phyloP scores from a whole-genome alignment of 2,797 vertebrate genomes.

The Harpagifer antarcticus region DNA sequence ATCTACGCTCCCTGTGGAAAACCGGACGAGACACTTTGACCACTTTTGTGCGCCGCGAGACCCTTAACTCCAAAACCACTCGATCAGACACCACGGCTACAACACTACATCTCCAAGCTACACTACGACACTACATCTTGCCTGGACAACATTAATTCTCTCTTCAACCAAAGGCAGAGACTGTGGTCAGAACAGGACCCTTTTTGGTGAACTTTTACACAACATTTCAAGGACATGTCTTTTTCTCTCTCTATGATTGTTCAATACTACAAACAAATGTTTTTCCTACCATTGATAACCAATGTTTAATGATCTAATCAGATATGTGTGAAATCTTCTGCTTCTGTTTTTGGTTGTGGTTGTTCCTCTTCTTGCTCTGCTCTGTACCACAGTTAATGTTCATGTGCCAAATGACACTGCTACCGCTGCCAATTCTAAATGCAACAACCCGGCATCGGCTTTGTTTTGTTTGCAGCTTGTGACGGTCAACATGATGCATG shows the following conservation, averaged over 20 bases:
- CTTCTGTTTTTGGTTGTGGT: conserved; percentile 61
- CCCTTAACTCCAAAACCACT: conserved; percentile 45
- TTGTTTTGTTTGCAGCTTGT: conserved; percentile 46
- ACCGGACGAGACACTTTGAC: conserved; percentile 60
- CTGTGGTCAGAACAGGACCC: conserved; percentile 16
- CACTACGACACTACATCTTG: conserved; percentile 22
- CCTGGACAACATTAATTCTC: conserved; percentile 39
- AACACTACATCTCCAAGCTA: conserved; percentile 36
- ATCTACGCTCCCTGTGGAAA: conserved; percentile 67
- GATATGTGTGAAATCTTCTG: conserved; percentile 59
- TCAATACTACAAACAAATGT: conserved; percentile 33
- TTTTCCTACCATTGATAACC: conserved; percentile 43
- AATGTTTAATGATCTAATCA: conserved; percentile 45
- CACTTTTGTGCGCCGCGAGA: conserved; percentile 53
- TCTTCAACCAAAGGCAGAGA: conserved; percentile 16
- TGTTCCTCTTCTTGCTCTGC: conserved; percentile 63
- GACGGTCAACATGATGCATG: conserved; percentile 25
- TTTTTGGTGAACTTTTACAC: conserved; percentile 47
- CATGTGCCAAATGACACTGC: conserved; percentile 79
- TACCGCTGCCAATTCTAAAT: conserved; percentile 59
- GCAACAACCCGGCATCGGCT: conserved; percentile 44
- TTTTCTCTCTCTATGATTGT: conserved; percentile 23
- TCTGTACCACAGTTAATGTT: conserved; percentile 61
- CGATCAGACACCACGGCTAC: conserved; percentile 1
- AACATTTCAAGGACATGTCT: conserved; percentile 50